Evolutionary conservation across 1,140 invertebrate genomes (phyloP).

Genomic region (Bombus vancouverensis): DNA sequence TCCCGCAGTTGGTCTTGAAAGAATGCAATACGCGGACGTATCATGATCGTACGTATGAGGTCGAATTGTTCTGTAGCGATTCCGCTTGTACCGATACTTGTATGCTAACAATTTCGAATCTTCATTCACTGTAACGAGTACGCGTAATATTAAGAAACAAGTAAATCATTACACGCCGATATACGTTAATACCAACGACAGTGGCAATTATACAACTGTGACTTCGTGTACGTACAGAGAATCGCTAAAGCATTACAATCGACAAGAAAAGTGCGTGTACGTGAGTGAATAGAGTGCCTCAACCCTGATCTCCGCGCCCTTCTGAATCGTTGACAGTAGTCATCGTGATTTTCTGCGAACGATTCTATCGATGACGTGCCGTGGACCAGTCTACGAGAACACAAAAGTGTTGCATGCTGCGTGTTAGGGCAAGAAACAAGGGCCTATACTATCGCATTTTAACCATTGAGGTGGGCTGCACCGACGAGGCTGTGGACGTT

Average conservation of each 20-base stretch:
- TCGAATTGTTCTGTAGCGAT: slow-evolving; percentile 32
- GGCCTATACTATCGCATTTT: slow-evolving; percentile 22
- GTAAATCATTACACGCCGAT: not conserved
- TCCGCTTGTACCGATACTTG: slow-evolving; percentile 24
- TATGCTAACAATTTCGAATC: slow-evolving; percentile 14
- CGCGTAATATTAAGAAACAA: not conserved
- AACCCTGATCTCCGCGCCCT: slow-evolving; percentile 44
- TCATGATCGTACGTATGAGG: slow-evolving; percentile 6
- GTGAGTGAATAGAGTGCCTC: slow-evolving; percentile 45
- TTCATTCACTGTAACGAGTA: slow-evolving; percentile 6
- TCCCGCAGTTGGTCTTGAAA: slow-evolving; percentile 53
- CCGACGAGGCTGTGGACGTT: slow-evolving; percentile 49
- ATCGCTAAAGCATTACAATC: slow-evolving; percentile 6
- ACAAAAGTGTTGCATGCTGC: slow-evolving; percentile 55
- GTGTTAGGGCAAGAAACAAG: slow-evolving; percentile 31
- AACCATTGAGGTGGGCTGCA: slow-evolving; percentile 45
- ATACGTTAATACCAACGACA: slow-evolving; percentile 57
- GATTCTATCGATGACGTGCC: slow-evolving; percentile 33
- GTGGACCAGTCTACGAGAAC: slow-evolving; percentile 20
- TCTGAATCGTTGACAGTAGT: slow-evolving; percentile 26
- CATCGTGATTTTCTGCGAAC: slow-evolving; percentile 32
- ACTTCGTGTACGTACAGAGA: slow-evolving; percentile 20
- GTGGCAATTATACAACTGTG: slow-evolving; percentile 51
- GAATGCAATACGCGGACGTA: slow-evolving; percentile 51
- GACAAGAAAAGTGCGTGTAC: slow-evolving; percentile 42